Percentiles rank a stretch among this genome's conserved stretches.
Evolutionary conservation across 2,888 invertebrate species (phyloP).

Genomic region (Hartigia nigra): DNA sequence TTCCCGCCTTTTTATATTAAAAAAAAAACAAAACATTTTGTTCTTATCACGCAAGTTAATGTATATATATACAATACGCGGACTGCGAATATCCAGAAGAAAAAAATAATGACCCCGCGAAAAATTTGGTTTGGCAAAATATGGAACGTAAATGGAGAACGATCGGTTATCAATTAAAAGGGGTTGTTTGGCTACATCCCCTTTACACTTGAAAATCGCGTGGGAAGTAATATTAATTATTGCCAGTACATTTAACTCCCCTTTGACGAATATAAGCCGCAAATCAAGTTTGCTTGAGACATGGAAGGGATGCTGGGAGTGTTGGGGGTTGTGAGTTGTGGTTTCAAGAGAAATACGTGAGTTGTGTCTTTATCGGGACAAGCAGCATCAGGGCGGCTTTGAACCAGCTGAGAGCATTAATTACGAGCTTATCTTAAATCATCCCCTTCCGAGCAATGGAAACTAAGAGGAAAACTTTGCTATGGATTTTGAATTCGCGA

Average conservation of each 20-base stretch:
- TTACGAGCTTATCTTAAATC: slow-evolving; percentile 3
- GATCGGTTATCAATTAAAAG: not conserved
- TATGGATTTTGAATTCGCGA: not conserved
- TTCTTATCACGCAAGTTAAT: not conserved
- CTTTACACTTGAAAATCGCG: not conserved
- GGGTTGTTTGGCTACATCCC: not conserved
- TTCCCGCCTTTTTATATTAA: not conserved
- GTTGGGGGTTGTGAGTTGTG: too few species aligned
- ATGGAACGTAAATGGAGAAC: not conserved
- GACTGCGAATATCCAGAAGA: too few species aligned
- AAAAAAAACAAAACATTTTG: not conserved
- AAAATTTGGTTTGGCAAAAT: not conserved
- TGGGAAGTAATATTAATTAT: not conserved
- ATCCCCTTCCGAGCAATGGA: not conserved
- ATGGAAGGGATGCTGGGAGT: not conserved
- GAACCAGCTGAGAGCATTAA: not conserved
- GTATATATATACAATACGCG: too few species aligned
- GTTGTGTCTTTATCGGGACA: not conserved
- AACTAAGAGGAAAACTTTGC: not conserved
- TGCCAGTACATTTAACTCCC: not conserved
- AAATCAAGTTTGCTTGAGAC: not conserved
- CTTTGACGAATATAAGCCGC: not conserved
- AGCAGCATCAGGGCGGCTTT: not conserved
- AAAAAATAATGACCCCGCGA: too few species aligned
- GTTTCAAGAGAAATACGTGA: not conserved